A percentile compares a stretch with the other conserved stretches of the same genome.
Conservation (phyloP, 2,797 vertebrate species). For the Todus mexicanus region DNA sequence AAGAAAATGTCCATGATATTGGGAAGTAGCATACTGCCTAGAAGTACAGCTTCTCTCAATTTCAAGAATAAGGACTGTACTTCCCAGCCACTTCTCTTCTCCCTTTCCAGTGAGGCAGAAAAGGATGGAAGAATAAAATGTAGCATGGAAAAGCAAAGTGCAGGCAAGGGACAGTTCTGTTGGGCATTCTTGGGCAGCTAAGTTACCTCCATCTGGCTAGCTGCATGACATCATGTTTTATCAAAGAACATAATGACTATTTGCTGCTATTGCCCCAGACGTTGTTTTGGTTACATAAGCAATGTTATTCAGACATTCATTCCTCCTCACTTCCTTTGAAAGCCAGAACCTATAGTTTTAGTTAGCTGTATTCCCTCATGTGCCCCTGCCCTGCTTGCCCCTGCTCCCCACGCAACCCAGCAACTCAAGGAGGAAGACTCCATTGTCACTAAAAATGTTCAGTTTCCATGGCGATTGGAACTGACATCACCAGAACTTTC, state of each 20-base stretch:
- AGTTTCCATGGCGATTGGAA: conserved; percentile 64
- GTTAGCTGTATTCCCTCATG: conserved; percentile 38
- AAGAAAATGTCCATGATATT: background rate
- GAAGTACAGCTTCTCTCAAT: background rate
- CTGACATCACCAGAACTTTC: conserved; percentile 66
- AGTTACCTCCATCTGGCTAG: background rate
- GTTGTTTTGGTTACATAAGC: background rate
- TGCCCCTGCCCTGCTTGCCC: conserved; percentile 49
- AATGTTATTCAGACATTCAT: background rate
- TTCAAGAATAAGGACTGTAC: background rate
- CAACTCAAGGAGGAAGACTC: conserved; percentile 63
- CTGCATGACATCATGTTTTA: background rate
- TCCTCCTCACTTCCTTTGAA: conserved; percentile 4
- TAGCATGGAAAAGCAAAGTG: background rate
- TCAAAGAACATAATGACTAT: background rate
- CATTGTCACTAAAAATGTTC: conserved; percentile 68
- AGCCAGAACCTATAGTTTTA: conserved; percentile 37
- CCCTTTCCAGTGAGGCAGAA: background rate
- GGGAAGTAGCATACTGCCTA: background rate
- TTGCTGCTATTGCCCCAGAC: background rate
- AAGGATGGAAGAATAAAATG: background rate
- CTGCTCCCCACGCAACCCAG: conserved; percentile 49
- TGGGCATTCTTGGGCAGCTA: background rate
- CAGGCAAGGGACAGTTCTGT: background rate
- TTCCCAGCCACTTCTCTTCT: background rate